These are phyloP conservation scores for Tanypteryx hageni DNA, from an alignment of 2,888 invertebrate species.

Conservation along the genomic window DNA sequence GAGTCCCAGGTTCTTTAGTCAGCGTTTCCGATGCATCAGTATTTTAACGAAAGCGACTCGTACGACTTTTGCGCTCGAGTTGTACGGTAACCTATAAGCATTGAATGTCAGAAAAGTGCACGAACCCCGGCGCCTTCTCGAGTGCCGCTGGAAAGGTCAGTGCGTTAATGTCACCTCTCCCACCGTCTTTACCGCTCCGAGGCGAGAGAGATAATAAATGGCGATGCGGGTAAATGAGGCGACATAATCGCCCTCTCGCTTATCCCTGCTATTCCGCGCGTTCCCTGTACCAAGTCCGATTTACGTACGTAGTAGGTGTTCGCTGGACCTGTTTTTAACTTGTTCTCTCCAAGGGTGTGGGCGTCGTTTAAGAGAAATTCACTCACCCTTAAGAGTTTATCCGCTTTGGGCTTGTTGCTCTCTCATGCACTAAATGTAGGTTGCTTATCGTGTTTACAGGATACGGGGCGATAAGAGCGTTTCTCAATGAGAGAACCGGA, in stretches of 20 bases:
- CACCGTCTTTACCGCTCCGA: background rate
- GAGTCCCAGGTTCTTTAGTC: background rate
- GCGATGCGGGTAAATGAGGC: too few relatives aligned
- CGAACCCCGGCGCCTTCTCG: background rate
- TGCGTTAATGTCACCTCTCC: background rate
- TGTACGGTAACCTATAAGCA: background rate
- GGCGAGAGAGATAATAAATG: background rate
- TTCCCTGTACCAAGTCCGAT: too few relatives aligned
- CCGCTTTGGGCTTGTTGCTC: background rate
- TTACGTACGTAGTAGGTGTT: too few relatives aligned
- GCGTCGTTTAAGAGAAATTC: background rate
- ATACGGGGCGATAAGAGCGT: background rate
- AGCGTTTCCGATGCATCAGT: background rate
- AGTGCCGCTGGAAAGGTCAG: background rate
- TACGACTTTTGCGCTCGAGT: background rate
- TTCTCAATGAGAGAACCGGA: background rate
- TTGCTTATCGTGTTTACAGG: background rate
- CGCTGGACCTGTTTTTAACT: too few relatives aligned
- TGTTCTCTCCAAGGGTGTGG: too few relatives aligned
- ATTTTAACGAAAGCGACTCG: conserved; percentile 12
- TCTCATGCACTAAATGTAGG: conserved; percentile 4
- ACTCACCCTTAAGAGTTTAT: background rate
- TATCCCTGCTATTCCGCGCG: too few relatives aligned
- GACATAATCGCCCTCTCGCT: too few relatives aligned
- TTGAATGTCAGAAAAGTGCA: background rate